Evolutionary conservation across 2,797 vertebrate species (phyloP), one percentile per base, ranked within the genome.

Genomic region (Phoebastria nigripes): DNA sequence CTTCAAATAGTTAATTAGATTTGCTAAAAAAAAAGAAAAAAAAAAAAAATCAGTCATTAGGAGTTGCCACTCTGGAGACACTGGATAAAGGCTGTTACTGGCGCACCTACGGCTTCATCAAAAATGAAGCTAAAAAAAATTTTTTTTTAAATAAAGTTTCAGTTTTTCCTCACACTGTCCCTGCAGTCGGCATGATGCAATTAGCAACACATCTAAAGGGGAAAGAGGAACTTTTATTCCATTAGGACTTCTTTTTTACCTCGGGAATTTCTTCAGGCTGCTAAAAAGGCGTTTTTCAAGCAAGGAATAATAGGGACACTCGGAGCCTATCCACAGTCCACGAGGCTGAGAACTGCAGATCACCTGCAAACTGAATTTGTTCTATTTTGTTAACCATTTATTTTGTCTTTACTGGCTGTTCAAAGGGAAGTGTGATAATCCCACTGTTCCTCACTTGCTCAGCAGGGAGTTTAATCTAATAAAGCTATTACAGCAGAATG

Each of bases 1-100:
- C 97, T 98, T 98, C 97, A 98, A 97, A 97, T 96, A 97, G 96
- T 98, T 98, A 98, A 98, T 98, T 98, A 98, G 97, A 97, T 98
- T 97, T 98, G 91, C 96, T 97, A 67, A 92, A 97, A 96, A 95
- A 95, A 93, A 96, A 96, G 92, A 94, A 95, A 90, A 94, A 97
- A 93, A 95, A 95, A 90, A 95, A 97, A 94, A 92, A 93, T 95
- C 97, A 93, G 94, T 97, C 91, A 42, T 98, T 97, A 97, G 95
- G 97, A 95, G 52, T 95, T 94, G 46, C 89, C 94, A 49, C 96
- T 94, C 97, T 92, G 94, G 97, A 98, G 96, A 94, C 58, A 6
- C 56, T 94, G 93, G 95, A 90, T 95, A 94, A 97, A 96, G 94
- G 95, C 82, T 92, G 94, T 88, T 97, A 73, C 89, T 80, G 95